Percentiles rank a stretch among this genome's conserved stretches.
Conservation (phyloP, 2,888 invertebrate genomes). For the Rugalucina vietnamica region DNA sequence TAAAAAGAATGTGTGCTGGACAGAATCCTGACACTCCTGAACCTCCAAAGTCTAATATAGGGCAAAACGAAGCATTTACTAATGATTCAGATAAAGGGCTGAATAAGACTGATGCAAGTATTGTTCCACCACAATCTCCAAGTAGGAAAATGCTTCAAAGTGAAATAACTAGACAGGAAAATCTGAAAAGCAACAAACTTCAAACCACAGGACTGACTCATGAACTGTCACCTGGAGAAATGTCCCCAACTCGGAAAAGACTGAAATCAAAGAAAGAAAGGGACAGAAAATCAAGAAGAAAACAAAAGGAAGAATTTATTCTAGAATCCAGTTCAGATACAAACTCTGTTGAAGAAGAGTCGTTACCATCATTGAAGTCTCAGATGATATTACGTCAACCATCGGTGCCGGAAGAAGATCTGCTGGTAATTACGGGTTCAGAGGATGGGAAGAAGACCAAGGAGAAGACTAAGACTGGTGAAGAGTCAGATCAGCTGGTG, state of each 20-base stretch:
- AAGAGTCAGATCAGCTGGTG: background rate
- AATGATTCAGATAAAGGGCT: slow-evolving; percentile 36
- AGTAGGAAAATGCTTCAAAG: slow-evolving; percentile 13
- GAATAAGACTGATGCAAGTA: background rate
- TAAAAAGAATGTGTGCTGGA: slow-evolving; percentile 57
- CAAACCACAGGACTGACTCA: background rate
- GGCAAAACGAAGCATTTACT: slow-evolving; percentile 42
- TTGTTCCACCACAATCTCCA: background rate
- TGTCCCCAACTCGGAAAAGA: slow-evolving; percentile 62
- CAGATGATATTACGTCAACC: no score
- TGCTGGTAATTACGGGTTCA: slow-evolving; percentile 59
- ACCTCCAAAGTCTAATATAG: slow-evolving; percentile 28
- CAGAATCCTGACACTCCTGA: slow-evolving; percentile 11
- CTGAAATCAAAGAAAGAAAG: slow-evolving; percentile 68
- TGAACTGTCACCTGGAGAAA: background rate
- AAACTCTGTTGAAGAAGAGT: slow-evolving; percentile 57
- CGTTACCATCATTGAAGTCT: background rate
- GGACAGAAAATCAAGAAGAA: slow-evolving; percentile 63
- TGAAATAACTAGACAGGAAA: background rate
- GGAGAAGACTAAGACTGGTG: background rate
- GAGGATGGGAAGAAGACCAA: slow-evolving; percentile 49
- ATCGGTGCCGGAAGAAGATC: slow-evolving; percentile 56
- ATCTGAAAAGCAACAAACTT: background rate
- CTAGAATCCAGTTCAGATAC: slow-evolving; percentile 68
- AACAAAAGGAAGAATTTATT: slow-evolving; percentile 66